These are phyloP conservation scores for Tenodera sinensis DNA, from an alignment of 2,888 invertebrate genomes.

Conservation along the genomic window DNA sequence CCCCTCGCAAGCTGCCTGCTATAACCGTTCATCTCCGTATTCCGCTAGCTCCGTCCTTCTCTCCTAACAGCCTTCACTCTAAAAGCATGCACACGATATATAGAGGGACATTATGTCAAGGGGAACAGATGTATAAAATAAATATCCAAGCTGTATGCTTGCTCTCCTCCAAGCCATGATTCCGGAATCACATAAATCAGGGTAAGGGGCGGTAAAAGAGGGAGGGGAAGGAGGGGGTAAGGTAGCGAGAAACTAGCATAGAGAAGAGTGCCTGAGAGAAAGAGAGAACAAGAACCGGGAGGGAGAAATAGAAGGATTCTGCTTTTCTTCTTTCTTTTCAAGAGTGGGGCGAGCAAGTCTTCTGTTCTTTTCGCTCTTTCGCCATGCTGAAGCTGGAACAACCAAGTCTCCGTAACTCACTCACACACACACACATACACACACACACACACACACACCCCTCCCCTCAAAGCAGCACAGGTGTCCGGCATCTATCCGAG, in stretches of 20 bases:
- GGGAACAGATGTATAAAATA: constrained; percentile 58
- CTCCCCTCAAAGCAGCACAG: constrained; percentile 35
- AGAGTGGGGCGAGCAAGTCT: not conserved
- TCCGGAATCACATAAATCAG: constrained; percentile 61
- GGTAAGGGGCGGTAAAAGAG: constrained; percentile 37
- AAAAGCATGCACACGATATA: constrained; percentile 61
- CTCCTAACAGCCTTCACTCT: constrained; percentile 56
- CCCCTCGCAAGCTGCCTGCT: constrained; percentile 20
- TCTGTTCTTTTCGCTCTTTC: not conserved
- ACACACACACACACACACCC: constrained; percentile 19
- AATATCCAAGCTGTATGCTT: constrained; percentile 52
- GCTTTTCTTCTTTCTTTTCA: constrained; percentile 19
- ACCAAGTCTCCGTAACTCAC: constrained; percentile 21
- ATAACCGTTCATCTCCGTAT: constrained; percentile 24
- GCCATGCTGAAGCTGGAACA: constrained; percentile 10
- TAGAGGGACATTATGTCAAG: constrained; percentile 64
- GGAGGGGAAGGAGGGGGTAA: constrained; percentile 37
- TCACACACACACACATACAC: constrained; percentile 19
- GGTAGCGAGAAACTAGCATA: constrained; percentile 28
- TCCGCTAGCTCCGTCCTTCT: constrained; percentile 40
- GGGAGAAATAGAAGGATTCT: constrained; percentile 20
- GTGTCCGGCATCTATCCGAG: constrained; percentile 40
- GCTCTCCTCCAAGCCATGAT: constrained; percentile 50
- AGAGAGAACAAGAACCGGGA: not conserved
- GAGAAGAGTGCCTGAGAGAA: constrained; percentile 8